Base-by-base conservation (phyloP, 2,113 vertebrate genomes). In the Agapornis roseicollis region DNA sequence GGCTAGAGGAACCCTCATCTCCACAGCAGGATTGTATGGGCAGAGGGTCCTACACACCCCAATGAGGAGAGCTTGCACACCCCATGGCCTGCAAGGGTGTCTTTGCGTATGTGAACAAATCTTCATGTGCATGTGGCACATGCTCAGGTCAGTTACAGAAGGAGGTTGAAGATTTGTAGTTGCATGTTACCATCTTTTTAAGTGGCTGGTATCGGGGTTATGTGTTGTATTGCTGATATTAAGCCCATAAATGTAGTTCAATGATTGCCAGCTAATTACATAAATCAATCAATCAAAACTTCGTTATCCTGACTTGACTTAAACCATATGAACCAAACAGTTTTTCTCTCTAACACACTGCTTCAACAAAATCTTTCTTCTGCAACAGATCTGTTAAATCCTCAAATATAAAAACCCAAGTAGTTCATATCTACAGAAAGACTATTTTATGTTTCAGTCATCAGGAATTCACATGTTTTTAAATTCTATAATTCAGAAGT, bases 401-500 rank as follows among this genome's bases (percentile, higher is more conserved):
- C 31, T 74, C 29, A 77, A 77, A 86, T 35, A 42, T 47, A 49
- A 90, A 86, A 88, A 39, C 0, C 0, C 4, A 50, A 63, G 28
- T 39, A 53, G 18, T 60, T 94, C 60, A 52, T 76, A 12, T 52
- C 52, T 42, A 58, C 44, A 79, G 73, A 39, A 89, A 92, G 42
- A 37, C 1, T 60, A 41, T 29, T 71, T 86, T 41, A 44, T 76
- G 5, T 52, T 88, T 84, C 80, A 63, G 42, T 60, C 60, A 91
- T 35, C 41, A 85, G 19, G n/a, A 94, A 60, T 81, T 61, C 66
- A 77, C 16, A 29, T 41, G 18, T 63, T 64, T 94, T 94, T 85
- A 82, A 94, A 85, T 22, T 49, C 49, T 49, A 41, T 81, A 89
- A 85, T 76, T 81, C 56, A 96, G 50, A 91, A 91, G 65, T 18